Conservation (phyloP, 37 sponge, comb jelly and placozoan species). For the Beroe ovata region DNA sequence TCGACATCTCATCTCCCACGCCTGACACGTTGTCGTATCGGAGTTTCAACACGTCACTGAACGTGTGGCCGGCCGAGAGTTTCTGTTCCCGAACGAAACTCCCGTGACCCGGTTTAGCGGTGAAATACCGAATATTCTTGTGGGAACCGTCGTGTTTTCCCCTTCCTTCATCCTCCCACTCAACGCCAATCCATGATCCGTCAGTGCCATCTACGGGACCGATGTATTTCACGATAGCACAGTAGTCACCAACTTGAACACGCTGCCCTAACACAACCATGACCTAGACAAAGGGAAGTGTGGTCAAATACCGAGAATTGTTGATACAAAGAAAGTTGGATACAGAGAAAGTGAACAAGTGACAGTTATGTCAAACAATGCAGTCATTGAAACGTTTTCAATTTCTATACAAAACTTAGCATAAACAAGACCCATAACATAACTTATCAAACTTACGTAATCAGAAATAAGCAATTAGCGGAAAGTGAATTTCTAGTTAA, state of each 20-base stretch:
- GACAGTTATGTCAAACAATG: too few species aligned
- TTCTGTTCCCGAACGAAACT: constrained; percentile 55
- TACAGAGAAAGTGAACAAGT: too few species aligned
- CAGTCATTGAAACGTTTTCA: too few species aligned
- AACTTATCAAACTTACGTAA: too few species aligned
- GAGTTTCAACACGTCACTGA: constrained; percentile 5
- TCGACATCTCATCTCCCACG: constrained; percentile 34
- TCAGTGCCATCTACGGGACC: constrained; percentile 32
- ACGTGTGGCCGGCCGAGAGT: not conserved
- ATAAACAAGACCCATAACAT: too few species aligned
- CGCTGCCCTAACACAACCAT: constrained; percentile 40
- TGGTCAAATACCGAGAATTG: too few species aligned
- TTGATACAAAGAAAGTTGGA: too few species aligned
- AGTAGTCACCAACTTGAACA: constrained; percentile 43
- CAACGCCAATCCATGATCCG: constrained; percentile 36
- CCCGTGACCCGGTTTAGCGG: constrained; percentile 1
- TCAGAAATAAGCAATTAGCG: too few species aligned
- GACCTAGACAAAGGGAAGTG: too few species aligned
- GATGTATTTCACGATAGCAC: constrained; percentile 40
- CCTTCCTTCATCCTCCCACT: constrained; percentile 52
- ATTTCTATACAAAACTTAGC: too few species aligned
- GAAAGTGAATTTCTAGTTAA: too few species aligned
- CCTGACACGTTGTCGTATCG: constrained; percentile 45
- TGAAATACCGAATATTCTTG: constrained; percentile 9
- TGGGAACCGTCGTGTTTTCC: constrained; percentile 64